phyloP scores from a whole-genome alignment of 92 coral and sea anemone genomes.

The Heteractis magnifica region DNA sequence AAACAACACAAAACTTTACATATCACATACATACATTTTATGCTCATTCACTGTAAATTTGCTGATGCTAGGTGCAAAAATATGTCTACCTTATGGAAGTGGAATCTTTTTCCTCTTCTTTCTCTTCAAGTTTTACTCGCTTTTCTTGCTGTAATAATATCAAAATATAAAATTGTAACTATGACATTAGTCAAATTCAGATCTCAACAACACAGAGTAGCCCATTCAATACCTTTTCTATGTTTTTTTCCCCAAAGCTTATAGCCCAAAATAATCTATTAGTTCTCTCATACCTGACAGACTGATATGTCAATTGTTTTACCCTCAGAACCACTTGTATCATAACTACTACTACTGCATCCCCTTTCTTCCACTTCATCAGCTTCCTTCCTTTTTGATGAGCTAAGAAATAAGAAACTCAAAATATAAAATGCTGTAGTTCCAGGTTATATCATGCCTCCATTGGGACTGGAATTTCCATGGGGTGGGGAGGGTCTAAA shows the following conservation, averaged over 20 bases:
- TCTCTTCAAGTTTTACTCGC: slow-evolving; percentile 41
- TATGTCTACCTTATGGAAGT: neutral
- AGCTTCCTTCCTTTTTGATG: slow-evolving; percentile 44
- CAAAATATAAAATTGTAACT: neutral
- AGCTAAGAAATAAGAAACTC: slow-evolving; percentile 17
- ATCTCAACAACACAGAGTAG: too few species aligned
- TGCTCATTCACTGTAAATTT: too few species aligned
- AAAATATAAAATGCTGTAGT: neutral
- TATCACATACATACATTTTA: too few species aligned
- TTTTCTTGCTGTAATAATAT: slow-evolving; percentile 32
- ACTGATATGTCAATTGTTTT: neutral
- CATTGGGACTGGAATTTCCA: neutral
- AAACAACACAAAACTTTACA: too few species aligned
- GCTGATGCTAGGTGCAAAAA: too few species aligned
- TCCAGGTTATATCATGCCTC: neutral
- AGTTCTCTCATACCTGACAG: neutral
- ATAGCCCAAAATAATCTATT: too few species aligned
- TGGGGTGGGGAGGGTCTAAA: too few species aligned
- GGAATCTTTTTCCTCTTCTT: slow-evolving; percentile 15
- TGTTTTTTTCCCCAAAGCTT: too few species aligned
- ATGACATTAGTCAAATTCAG: neutral
- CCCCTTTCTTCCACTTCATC: slow-evolving; percentile 8
- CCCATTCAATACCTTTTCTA: too few species aligned
- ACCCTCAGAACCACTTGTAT: neutral
- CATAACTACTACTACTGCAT: neutral